A percentile compares a stretch with the other conserved stretches of the same genome.
phyloP scores from a whole-genome alignment of 2,888 invertebrate genomes.

The Euclidia mi region DNA sequence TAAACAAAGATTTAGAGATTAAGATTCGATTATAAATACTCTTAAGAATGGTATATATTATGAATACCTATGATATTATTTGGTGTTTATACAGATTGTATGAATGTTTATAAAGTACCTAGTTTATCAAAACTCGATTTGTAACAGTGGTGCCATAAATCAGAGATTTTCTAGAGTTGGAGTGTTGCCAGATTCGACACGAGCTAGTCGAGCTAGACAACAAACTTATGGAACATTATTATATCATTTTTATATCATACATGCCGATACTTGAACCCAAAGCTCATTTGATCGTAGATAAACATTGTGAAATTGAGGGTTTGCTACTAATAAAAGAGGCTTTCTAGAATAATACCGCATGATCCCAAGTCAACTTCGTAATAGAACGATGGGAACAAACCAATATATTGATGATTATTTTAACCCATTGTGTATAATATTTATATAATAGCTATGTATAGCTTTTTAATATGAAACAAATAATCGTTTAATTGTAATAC shows the following conservation, averaged over 20 bases:
- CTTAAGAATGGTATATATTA: too few species aligned
- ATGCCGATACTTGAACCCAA: slow-evolving; percentile 7
- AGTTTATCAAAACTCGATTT: slow-evolving; percentile 23
- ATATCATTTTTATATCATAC: slow-evolving; percentile 38
- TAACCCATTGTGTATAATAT: slow-evolving; percentile 14
- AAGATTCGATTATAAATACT: too few species aligned
- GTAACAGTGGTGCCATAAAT: slow-evolving; percentile 44
- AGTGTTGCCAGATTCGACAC: slow-evolving; percentile 51
- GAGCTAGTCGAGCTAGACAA: slow-evolving; percentile 42
- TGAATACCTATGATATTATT: too few species aligned
- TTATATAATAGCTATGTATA: too few species aligned
- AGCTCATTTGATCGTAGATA: slow-evolving; percentile 3
- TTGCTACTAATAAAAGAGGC: slow-evolving; percentile 8
- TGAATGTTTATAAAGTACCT: slow-evolving; percentile 3
- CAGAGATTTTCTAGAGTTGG: slow-evolving; percentile 44
- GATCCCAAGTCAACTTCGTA: too few species aligned
- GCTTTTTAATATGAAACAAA: too few species aligned
- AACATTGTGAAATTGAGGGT: slow-evolving; percentile 18
- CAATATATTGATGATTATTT: slow-evolving; percentile 32
- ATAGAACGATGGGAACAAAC: slow-evolving; percentile 7
- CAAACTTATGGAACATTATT: slow-evolving; percentile 43
- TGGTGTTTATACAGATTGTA: not conserved
- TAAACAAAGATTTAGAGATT: too few species aligned
- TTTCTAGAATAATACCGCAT: slow-evolving; percentile 1
- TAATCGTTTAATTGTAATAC: too few species aligned